Evolutionary conservation across 2,888 invertebrate genomes (phyloP).

Genomic region (Petrophora chlorosata): DNA sequence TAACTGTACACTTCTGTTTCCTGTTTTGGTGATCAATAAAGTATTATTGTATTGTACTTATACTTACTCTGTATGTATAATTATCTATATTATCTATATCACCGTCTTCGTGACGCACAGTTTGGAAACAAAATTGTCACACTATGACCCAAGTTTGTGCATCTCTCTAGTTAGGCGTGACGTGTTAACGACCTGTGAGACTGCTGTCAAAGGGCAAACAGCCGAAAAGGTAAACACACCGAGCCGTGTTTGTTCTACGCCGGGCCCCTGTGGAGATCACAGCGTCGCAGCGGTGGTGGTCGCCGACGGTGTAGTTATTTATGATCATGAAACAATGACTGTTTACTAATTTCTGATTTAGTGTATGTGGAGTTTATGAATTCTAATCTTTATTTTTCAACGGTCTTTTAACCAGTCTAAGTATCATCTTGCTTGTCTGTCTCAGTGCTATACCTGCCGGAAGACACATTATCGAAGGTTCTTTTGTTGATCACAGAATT

Average conservation of each 20-base stretch:
- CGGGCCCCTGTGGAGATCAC: conserved; percentile 64
- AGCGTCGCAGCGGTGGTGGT: conserved; percentile 55
- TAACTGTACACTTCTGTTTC: too few species aligned
- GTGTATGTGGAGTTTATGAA: neutral
- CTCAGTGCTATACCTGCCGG: too few species aligned
- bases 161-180: conserved; percentile 66
- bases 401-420: too few species aligned
- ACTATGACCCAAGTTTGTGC: conserved; percentile 22
- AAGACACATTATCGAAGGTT: too few species aligned
- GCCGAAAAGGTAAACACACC: conserved; percentile 60
- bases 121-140: neutral
- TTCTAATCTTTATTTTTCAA: neutral
- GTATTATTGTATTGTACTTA: too few species aligned
- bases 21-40: too few species aligned
- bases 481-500: too few species aligned
- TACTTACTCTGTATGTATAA: too few species aligned
- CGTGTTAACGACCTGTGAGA: conserved; percentile 81
- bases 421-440: too few species aligned
- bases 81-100: too few species aligned
- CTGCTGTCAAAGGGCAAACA: conserved; percentile 82
- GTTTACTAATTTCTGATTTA: conserved; percentile 9
- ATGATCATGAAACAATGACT: conserved; percentile 26
- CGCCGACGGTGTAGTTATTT: conserved; percentile 39
- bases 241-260: conserved; percentile 57
- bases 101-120: neutral